Base-by-base conservation (phyloP, 2,888 invertebrate species). In the Chymomyza amoena region DNA sequence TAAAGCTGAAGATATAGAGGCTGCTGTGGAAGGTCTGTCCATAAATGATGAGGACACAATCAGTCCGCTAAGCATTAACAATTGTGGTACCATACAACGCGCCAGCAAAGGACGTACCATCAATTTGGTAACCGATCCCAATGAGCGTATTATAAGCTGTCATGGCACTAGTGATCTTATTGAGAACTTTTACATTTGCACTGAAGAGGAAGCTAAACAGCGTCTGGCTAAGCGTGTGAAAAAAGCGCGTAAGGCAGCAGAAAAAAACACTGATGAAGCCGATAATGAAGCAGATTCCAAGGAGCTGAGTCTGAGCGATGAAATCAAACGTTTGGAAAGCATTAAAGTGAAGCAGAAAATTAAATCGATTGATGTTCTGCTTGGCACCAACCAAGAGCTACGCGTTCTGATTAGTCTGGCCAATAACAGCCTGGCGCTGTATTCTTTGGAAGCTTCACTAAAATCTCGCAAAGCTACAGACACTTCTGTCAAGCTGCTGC, bases 101-200 rank as follows among this genome's bases (percentile, higher is more conserved):
- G 94, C 94, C 39, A 96, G 96, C 0, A 94, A 93, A 79, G 97
- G 97, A 4, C 93, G 97, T 80, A 95, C 98, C 1, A 94, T 96
- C 0, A 95, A 95, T 25, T 93, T 98, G 84, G 92, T 93, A 16
- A 93, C 94, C 1, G 97, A 98, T 91, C 91, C 93, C 0, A 94
- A 95, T 20, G 95, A 95, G 75, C 93, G 94, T 73, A 91, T 97
- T 20, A 89, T 99, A 4, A 95, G 94, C 1, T 97, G 97, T 90
- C 96, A 97, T 89, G 98, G 98, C 2, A 95, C 94, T 13, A 97
- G 97, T 86, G 94, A 94, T 66, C 92, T 94, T 28, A 92, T 99
- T 16, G 99, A 99, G 92, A 91, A 97, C 66, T 99, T 97, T 90
- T 93, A 94, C 56, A 95, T 99, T 80, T 94, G 96, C 84, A 92